These are phyloP conservation scores for Drosophila flavopinicola DNA, from an alignment of 2,888 invertebrate species.

Conservation along the genomic window DNA sequence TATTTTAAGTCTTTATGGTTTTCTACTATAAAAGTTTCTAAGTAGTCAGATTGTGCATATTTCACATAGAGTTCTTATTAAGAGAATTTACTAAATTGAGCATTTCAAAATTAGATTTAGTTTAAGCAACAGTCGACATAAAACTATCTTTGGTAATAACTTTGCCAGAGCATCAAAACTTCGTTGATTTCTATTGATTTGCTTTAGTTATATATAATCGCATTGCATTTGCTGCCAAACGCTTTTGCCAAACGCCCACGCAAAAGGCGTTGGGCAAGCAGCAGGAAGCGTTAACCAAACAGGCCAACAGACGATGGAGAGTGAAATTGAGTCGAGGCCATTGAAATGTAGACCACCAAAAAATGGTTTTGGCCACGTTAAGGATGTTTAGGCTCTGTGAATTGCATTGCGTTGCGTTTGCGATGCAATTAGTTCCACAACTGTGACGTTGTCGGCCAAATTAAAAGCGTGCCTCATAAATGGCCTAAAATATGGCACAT, in stretches of 20 bases:
- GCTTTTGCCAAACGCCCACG: conserved; percentile 8
- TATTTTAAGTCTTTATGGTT: too few relatives aligned
- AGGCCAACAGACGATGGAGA: not conserved
- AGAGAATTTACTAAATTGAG: too few relatives aligned
- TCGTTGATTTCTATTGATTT: not conserved
- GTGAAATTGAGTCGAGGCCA: conserved; percentile 21
- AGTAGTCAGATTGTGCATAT: too few relatives aligned
- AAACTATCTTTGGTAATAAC: too few relatives aligned
- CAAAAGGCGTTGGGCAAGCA: conserved; percentile 2
- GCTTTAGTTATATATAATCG: conserved; percentile 7
- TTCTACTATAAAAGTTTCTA: too few relatives aligned
- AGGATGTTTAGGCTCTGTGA: conserved; percentile 13
- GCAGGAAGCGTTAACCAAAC: conserved; percentile 8
- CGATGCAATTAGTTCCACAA: conserved; percentile 46
- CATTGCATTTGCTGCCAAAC: not conserved
- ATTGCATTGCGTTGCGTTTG: not conserved
- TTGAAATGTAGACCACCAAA: conserved; percentile 32
- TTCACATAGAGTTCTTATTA: too few relatives aligned
- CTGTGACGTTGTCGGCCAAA: conserved; percentile 28
- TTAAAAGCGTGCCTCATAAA: conserved; percentile 52
- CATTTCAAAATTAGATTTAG: too few relatives aligned
- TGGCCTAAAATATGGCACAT: conserved; percentile 72
- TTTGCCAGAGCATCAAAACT: conserved; percentile 5
- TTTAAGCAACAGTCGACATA: too few relatives aligned
- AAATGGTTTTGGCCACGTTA: conserved; percentile 25